A percentile compares a stretch with the other conserved stretches of the same genome.
These are phyloP conservation scores for Hylaeus anthracinus DNA, from an alignment of 1,140 invertebrate genomes.

Conservation along the genomic window DNA sequence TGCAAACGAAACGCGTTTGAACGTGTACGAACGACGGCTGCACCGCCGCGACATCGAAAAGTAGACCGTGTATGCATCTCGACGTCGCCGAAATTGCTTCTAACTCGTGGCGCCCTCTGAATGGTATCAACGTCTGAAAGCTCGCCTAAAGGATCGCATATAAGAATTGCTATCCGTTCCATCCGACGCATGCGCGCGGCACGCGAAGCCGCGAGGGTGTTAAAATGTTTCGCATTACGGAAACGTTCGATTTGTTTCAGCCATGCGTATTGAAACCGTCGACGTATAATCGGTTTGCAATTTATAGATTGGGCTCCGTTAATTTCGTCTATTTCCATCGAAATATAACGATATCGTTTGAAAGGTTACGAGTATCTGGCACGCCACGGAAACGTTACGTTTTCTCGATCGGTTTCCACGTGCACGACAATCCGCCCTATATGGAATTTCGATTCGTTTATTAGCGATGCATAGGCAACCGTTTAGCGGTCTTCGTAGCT, in stretches of 20 bases:
- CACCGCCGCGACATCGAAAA: conserved; percentile 3
- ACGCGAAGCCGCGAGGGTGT: not conserved
- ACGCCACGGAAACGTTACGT: not conserved
- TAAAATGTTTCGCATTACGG: conserved; percentile 52
- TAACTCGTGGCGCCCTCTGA: conserved; percentile 50
- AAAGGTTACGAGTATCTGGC: not conserved
- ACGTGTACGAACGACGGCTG: not conserved
- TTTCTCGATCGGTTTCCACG: not conserved
- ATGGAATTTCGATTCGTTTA: not conserved
- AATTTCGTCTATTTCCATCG: not conserved
- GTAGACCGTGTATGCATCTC: conserved; percentile 19
- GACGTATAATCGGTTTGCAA: not conserved
- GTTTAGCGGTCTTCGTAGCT: not conserved
- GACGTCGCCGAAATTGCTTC: conserved; percentile 37
- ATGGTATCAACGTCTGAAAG: conserved; percentile 43
- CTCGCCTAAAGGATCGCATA: conserved; percentile 35
- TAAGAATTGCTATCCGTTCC: conserved; percentile 45
- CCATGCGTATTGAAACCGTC: conserved; percentile 40
- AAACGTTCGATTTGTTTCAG: conserved; percentile 50
- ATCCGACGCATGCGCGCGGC: conserved; percentile 14
- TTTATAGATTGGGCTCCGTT: not conserved
- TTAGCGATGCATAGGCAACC: not conserved
- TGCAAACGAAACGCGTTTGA: conserved; percentile 3
- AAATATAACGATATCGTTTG: not conserved
- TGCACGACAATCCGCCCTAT: not conserved